Conservation (phyloP, 1,140 invertebrate species). For the Drosophila auraria region DNA sequence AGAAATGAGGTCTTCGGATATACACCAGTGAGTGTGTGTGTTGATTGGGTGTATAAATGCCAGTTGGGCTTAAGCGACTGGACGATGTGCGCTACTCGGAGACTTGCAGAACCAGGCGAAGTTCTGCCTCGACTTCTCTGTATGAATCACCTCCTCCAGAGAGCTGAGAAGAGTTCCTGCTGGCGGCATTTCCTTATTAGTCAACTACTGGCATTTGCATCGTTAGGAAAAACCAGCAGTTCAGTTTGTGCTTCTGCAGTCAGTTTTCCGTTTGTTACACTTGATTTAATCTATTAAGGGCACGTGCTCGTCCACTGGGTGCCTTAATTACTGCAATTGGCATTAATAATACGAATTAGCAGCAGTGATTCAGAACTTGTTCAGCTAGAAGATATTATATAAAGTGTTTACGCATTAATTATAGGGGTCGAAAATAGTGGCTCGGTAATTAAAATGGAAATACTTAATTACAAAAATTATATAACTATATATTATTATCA, state of each 20-base stretch:
- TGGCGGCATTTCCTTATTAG: constrained; percentile 19
- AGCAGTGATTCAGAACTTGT: constrained; percentile 15
- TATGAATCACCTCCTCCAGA: constrained; percentile 35
- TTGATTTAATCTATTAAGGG: constrained; percentile 44
- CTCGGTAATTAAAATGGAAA: not conserved
- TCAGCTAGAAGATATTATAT: not conserved
- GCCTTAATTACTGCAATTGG: constrained; percentile 46
- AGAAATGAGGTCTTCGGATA: constrained; percentile 73
- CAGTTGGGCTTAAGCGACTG: constrained; percentile 57
- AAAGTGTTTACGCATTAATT: not conserved
- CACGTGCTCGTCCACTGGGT: constrained; percentile 39
- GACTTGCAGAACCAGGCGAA: constrained; percentile 40
- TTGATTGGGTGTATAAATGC: constrained; percentile 34
- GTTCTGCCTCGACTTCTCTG: not conserved
- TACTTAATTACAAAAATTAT: too few relatives aligned
- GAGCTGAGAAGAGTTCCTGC: constrained; percentile 4
- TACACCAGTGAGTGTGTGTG: constrained; percentile 16
- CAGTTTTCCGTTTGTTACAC: constrained; percentile 19
- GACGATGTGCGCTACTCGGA: constrained; percentile 58
- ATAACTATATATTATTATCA: too few relatives aligned
- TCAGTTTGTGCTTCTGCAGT: constrained; percentile 4
- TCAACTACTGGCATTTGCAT: constrained; percentile 2
- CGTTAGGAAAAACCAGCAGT: constrained; percentile 6
- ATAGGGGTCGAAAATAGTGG: not conserved
- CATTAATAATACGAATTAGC: constrained; percentile 45